Base-by-base conservation (phyloP, 2,113 vertebrate species). In the Pygathrix nemaeus region DNA sequence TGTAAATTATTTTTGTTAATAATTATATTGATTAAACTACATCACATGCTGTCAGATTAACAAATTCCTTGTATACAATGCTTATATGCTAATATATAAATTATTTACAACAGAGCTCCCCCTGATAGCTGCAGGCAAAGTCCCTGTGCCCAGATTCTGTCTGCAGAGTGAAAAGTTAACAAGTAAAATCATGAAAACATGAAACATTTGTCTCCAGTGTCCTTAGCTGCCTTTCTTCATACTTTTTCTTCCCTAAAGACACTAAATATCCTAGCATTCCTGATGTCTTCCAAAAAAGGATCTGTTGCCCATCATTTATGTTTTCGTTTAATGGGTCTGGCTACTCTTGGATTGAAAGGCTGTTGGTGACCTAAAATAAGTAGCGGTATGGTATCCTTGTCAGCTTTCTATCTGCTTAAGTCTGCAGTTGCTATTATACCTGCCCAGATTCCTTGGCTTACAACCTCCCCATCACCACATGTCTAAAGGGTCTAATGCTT, bases 1-100 rank as follows among this genome's bases (percentile, higher is more conserved):
- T 90, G 7, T 81, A 48, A 82, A 86, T 93, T 82, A 85, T 82
- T 90, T 97, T 87, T 93, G 40, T 94, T 64, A 48, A 80, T 40
- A 93, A 59, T 79, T 50, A 27, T 38, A 57, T 92, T 59, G 61
- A 94, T 88, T 85, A 85, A 90, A 84, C 87, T 96, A 45, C 10
- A 66, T 88, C 86, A 35, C 83, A 0, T 64, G 48, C 45, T n/a
- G 2, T 70, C 11, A 23, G 27, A 50, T 30, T 94, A 80, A 76
- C 30, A 86, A 50, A 81, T 79, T 43, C 12, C 35, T 35, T 45
- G 0, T 70, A 30, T 59, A 17, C 3, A 12, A 4, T 66, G 5
- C 17, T 89, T 45, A 32, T 86, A 52, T 88, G 25, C n/a, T 78
- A 64, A 59, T 21, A 2, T 11, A 66, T 45, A 38, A 76, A 81